Evolutionary conservation across 1,140 invertebrate species (phyloP).

Genomic region (Zaprionus taronus): DNA sequence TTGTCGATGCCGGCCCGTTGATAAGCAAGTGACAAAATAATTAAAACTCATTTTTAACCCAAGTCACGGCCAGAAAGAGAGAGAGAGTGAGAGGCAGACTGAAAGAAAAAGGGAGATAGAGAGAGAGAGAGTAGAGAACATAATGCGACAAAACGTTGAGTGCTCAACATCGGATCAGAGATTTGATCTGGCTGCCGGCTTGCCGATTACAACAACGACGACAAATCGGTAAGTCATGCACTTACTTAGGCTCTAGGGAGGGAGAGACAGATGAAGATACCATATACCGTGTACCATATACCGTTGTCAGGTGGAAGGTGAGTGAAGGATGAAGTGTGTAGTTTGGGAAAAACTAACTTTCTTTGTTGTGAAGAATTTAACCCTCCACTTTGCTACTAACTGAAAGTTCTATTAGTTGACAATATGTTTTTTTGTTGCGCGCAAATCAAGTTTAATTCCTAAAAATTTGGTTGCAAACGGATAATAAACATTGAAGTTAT

Average conservation of each 20-base stretch:
- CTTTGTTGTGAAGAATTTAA: too few species aligned
- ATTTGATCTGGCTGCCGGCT: slow-evolving; percentile 4
- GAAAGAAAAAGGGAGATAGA: neutral
- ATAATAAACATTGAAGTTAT: too few species aligned
- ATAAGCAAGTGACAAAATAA: slow-evolving; percentile 84
- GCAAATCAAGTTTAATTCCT: too few species aligned
- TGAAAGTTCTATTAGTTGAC: too few species aligned
- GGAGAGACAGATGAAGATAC: slow-evolving; percentile 43
- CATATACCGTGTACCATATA: slow-evolving; percentile 1
- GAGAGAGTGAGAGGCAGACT: too few species aligned
- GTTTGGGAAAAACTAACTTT: too few species aligned
- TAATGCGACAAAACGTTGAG: slow-evolving; percentile 54
- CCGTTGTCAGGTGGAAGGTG: slow-evolving; percentile 11
- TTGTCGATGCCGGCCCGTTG: slow-evolving; percentile 57
- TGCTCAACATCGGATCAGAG: slow-evolving; percentile 42
- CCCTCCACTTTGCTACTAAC: too few species aligned
- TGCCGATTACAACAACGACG: slow-evolving; percentile 20
- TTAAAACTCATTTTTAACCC: slow-evolving; percentile 69
- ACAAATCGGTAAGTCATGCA: slow-evolving; percentile 70
- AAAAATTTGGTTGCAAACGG: too few species aligned
- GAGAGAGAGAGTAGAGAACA: neutral
- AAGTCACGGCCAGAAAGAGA: slow-evolving; percentile 18
- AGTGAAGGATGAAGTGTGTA: neutral
- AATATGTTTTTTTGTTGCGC: too few species aligned
- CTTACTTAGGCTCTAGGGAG: slow-evolving; percentile 56